phyloP scores from a whole-genome alignment of 2,797 vertebrate species.

The Rousettus madagascariensis region DNA sequence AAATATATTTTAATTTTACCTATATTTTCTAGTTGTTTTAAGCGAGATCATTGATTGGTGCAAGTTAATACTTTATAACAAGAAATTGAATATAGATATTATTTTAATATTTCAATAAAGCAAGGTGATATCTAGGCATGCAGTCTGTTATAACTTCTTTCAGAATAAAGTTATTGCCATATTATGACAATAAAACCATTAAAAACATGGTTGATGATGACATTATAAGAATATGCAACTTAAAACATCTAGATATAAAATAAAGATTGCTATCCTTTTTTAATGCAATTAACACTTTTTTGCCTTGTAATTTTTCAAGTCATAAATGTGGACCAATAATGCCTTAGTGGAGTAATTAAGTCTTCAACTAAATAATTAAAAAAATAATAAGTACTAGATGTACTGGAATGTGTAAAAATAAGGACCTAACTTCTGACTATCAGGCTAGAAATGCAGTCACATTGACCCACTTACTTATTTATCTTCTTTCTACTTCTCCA shows the following conservation, averaged over 20 bases:
- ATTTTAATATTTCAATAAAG: neutral
- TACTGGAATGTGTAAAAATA: neutral
- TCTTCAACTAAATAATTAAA: neutral
- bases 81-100: neutral
- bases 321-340: neutral
- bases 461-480: neutral
- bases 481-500: neutral
- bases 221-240: neutral
- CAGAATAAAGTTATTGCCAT: neutral
- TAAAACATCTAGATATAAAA: neutral
- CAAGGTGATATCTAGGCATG: neutral
- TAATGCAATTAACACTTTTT: neutral
- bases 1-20: neutral
- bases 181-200: neutral
- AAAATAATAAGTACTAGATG: neutral
- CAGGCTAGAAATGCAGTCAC: neutral
- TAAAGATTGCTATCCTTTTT: neutral
- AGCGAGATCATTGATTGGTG: neutral
- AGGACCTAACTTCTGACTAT: neutral
- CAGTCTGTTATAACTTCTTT: neutral
- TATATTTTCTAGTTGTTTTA: neutral
- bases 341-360: neutral
- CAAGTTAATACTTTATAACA: neutral
- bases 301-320: neutral
- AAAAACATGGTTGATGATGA: neutral